A percentile compares a stretch with the other conserved stretches of the same genome.
These are phyloP conservation scores for Holocentrus rufus DNA, from an alignment of 2,797 vertebrate genomes.

Conservation along the genomic window DNA sequence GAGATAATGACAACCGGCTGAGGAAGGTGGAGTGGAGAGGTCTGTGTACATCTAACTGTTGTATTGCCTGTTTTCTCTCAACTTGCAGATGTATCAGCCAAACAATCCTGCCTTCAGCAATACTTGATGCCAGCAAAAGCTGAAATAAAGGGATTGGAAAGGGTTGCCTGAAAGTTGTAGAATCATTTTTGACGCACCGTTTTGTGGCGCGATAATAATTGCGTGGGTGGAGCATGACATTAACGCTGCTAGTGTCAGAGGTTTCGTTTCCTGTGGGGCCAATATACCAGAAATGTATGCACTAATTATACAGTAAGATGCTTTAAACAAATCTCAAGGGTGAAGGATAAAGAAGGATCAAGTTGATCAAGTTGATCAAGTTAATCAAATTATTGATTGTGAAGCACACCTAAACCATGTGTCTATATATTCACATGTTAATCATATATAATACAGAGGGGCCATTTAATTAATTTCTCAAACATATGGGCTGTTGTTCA, in stretches of 20 bases:
- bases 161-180: background rate
- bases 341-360: no score
- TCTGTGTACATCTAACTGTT: conserved; percentile 18
- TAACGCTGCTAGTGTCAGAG: background rate
- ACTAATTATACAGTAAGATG: background rate
- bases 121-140: background rate
- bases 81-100: conserved; percentile 14
- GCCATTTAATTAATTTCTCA: background rate
- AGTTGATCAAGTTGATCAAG: background rate
- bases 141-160: background rate
- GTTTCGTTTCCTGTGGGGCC: background rate
- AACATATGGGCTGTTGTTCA: background rate
- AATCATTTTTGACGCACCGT: background rate
- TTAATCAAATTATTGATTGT: background rate
- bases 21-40: conserved; percentile 40
- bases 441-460: background rate
- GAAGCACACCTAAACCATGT: background rate
- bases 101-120: conserved; percentile 26
- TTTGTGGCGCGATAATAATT: background rate
- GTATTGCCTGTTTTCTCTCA: conserved; percentile 36
- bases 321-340: no score
- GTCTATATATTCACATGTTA: background rate
- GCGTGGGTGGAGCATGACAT: background rate
- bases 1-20: conserved; percentile 72
- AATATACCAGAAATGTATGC: background rate